Conservation (phyloP, 2,797 vertebrate species). For the Mallotus villosus region DNA sequence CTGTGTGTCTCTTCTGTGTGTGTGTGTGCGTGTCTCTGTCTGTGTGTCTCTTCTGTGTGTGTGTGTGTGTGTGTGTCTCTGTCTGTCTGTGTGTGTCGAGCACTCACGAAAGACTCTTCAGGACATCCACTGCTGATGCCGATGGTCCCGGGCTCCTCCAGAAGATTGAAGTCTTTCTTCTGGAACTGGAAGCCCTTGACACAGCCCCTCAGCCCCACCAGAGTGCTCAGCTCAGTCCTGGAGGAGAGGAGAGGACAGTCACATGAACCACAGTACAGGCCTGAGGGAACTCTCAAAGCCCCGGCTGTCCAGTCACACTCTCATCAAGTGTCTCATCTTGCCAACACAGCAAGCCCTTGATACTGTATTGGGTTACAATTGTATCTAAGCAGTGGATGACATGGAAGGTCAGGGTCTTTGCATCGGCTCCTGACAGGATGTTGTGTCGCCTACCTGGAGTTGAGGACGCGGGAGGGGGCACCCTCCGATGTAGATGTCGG, state of each 20-base stretch:
- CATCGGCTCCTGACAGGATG: not conserved
- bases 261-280: no score
- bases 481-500: conserved; percentile 93
- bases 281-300: not conserved
- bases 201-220: conserved; percentile 86
- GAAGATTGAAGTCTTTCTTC: conserved; percentile 95
- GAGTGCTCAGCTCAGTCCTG: conserved; percentile 81
- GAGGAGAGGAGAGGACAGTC: not conserved
- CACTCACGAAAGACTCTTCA: conserved; percentile 91
- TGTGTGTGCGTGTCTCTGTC: not conserved
- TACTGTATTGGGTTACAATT: conserved; percentile 6
- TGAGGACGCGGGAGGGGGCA: conserved; percentile 82
- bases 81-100: not conserved
- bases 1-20: not conserved
- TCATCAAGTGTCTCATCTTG: no score
- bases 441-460: conserved; percentile 76
- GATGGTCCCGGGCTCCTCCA: conserved; percentile 92
- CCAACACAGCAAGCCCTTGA: conserved; percentile 1
- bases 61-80: conserved; percentile 6
- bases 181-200: conserved; percentile 98
- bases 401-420: conserved; percentile 4
- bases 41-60: no score
- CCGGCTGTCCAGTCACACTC: not conserved
- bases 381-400: not conserved
- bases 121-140: conserved; percentile 95